Evolutionary conservation across 2,888 invertebrate species (phyloP).

Genomic region (Leptinotarsa rubiginosa): DNA sequence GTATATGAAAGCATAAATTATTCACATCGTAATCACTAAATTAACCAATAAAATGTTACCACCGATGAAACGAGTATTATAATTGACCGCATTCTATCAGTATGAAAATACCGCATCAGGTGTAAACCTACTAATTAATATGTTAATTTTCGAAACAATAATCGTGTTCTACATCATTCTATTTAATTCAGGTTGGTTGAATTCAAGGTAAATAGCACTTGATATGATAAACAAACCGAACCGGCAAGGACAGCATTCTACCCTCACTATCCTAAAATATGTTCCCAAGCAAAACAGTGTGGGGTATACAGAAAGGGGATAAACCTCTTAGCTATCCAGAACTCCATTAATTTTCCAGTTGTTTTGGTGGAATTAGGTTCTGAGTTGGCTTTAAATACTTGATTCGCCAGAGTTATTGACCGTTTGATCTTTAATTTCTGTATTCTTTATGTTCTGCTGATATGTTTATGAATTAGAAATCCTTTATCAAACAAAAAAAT

Average conservation of each 20-base stretch:
- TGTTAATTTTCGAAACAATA: slow-evolving; percentile 6
- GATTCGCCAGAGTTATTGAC: not conserved
- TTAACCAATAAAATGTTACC: not conserved
- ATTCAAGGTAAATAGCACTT: slow-evolving; percentile 2
- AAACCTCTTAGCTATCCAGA: slow-evolving; percentile 7
- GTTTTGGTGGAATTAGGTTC: not conserved
- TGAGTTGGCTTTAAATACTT: not conserved
- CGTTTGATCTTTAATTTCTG: not conserved
- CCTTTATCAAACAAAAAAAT: not conserved
- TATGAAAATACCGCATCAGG: not conserved
- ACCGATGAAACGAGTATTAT: not conserved
- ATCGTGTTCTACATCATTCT: not conserved
- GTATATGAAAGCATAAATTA: not conserved
- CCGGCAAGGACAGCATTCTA: not conserved
- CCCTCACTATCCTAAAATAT: slow-evolving; percentile 6
- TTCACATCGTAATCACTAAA: not conserved
- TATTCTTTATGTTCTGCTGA: not conserved
- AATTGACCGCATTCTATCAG: not conserved
- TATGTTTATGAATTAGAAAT: not conserved
- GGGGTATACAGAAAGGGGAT: slow-evolving; percentile 9
- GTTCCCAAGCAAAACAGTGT: slow-evolving; percentile 7
- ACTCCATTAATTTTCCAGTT: not conserved
- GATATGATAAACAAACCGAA: slow-evolving; percentile 14
- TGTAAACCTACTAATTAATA: not conserved
- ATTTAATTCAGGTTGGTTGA: not conserved